Conservation (phyloP, 2,113 vertebrate genomes). For the Ochotona princeps region DNA sequence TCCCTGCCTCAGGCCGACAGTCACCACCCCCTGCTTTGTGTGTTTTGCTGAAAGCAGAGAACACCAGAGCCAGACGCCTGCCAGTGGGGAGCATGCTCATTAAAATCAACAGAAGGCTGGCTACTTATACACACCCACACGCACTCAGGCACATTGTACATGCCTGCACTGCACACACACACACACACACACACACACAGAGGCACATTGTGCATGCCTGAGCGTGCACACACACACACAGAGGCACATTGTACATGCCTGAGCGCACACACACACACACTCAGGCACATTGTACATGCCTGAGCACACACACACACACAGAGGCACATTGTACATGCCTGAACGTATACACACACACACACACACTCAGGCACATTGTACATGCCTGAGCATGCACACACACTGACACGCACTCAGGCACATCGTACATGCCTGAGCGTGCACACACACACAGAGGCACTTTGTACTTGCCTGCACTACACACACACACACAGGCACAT, state of each 20-base stretch:
- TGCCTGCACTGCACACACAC: no score
- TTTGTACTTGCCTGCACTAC: no score
- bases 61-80: background rate
- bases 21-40: background rate
- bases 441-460: no score
- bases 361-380: no score
- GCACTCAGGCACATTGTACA: no score
- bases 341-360: background rate
- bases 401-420: background rate
- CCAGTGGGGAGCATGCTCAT: background rate
- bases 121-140: background rate
- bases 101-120: background rate
- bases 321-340: no score
- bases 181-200: background rate
- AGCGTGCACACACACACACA: no score
- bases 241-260: no score
- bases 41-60: background rate
- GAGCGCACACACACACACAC: background rate
- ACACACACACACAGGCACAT: background rate
- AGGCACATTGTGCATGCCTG: no score
- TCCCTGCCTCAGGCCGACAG: fast-evolving
- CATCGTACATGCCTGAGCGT: no score
- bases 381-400: no score
- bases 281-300: no score
- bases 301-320: background rate